phyloP scores from a whole-genome alignment of 2,888 invertebrate species.

The Lochmaea crataegi region DNA sequence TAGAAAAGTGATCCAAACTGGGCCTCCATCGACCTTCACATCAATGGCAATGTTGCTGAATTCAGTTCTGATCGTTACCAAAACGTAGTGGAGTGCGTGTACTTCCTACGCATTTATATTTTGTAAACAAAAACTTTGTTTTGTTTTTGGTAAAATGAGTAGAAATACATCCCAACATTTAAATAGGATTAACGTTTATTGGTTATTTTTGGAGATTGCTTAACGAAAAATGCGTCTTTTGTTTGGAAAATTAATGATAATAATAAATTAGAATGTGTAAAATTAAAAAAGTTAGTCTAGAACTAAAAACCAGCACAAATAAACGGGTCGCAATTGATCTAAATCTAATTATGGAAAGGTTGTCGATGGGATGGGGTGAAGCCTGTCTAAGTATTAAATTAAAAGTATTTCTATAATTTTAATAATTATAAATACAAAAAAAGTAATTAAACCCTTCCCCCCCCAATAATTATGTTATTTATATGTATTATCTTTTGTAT shows the following conservation, averaged over 20 bases:
- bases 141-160: neutral
- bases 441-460: too few relatives aligned
- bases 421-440: too few relatives aligned
- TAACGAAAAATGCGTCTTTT: neutral
- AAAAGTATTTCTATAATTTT: too few relatives aligned
- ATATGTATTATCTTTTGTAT: too few relatives aligned
- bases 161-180: neutral
- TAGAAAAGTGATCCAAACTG: constrained; percentile 27
- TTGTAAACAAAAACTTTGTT: constrained; percentile 19
- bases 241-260: neutral
- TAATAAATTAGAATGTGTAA: neutral
- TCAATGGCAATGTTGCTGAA: constrained; percentile 26
- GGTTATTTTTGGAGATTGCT: neutral
- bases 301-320: neutral
- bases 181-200: neutral
- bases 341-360: too few relatives aligned
- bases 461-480: too few relatives aligned
- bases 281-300: too few relatives aligned
- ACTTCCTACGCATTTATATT: constrained; percentile 25
- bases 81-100: constrained; percentile 19
- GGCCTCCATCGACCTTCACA: constrained; percentile 35
- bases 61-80: constrained; percentile 9
- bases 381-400: too few relatives aligned
- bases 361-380: too few relatives aligned
- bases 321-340: too few relatives aligned